Evolutionary conservation across 2,888 invertebrate species (phyloP), one percentile per base, ranked within the genome.

Genomic region (Agapostemon virescens): DNA sequence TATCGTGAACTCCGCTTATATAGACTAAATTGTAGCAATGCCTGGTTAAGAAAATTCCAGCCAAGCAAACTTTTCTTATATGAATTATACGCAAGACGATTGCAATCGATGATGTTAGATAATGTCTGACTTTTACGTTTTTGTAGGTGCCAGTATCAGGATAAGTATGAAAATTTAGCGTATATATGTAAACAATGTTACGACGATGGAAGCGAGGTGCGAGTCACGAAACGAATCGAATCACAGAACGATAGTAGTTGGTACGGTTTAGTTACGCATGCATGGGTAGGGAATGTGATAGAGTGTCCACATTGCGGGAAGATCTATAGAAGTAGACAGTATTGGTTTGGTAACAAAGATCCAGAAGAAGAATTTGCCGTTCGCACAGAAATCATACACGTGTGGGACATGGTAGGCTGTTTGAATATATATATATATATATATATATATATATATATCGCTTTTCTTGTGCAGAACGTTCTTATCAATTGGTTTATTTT

Each of bases 271-370:
- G 95, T 96, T 1, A 96, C 95, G 88, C 96, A 95, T 90, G 95
- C 96, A 0, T 97, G 96, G 96, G 95, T 96, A 69, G 97, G 97
- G 89, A 96, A 96, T 89, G 95, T 96, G 0, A 95, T 97, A 78
- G 96, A 96, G 89, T 97, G 97, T 92, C 94, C 95, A 20, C 94
- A 95, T 87, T 97, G 96, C 92, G 96, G 96, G 0, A 95, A 96
- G 84, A 95, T 96, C 81, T 95, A 95, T 90, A 94, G 96, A 63
- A 96, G 96, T 87, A 94, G 97, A 36, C 95, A 97, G 90, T 96
- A 95, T 91, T 97, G 97, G 97, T 97, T 95, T 90, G 97, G 96
- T 7, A 97, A 97, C 89, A 95, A 95, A 86, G 94, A 95, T 81
- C 96, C 96, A 0, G 96, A 96, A 90, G 95, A 95, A 90, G 95